phyloP scores from a whole-genome alignment of 2,888 invertebrate genomes.

The Vanessa cardui region DNA sequence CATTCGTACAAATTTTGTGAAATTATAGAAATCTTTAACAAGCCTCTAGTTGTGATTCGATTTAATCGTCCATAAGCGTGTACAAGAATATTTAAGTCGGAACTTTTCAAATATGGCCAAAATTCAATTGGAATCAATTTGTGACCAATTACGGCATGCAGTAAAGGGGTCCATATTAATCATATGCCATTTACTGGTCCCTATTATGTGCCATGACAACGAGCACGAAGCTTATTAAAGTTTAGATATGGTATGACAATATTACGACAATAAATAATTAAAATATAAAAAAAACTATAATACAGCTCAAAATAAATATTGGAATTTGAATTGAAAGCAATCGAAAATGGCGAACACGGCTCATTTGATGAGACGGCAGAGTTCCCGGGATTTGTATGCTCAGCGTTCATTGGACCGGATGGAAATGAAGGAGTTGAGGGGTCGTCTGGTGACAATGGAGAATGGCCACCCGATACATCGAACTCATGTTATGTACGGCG shows the following conservation, averaged over 20 bases:
- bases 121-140: constrained; percentile 23
- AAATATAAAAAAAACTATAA: constrained; percentile 41
- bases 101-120: constrained; percentile 28
- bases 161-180: constrained; percentile 52
- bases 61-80: constrained; percentile 41
- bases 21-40: constrained; percentile 16
- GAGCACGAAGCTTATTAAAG: constrained; percentile 57
- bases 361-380: constrained; percentile 93
- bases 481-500: constrained; percentile 88
- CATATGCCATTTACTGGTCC: constrained; percentile 58
- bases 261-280: constrained; percentile 21
- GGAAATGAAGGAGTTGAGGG: constrained; percentile 93
- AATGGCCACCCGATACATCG: constrained; percentile 81
- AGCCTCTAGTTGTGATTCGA: constrained; percentile 39
- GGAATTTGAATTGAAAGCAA: constrained; percentile 25
- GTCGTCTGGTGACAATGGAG: constrained; percentile 89
- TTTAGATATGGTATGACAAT: constrained; percentile 6
- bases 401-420: constrained; percentile 92
- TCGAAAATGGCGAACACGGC: constrained; percentile 93
- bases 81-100: constrained; percentile 37
- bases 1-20: constrained; percentile 39
- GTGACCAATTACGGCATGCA: constrained; percentile 31
- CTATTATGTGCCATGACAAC: constrained; percentile 71
- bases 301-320: constrained; percentile 28
- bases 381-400: constrained; percentile 91